Evolutionary conservation across 2,797 vertebrate genomes (phyloP), one percentile per base, ranked within the genome.

Genomic region (Bradypus variegatus): DNA sequence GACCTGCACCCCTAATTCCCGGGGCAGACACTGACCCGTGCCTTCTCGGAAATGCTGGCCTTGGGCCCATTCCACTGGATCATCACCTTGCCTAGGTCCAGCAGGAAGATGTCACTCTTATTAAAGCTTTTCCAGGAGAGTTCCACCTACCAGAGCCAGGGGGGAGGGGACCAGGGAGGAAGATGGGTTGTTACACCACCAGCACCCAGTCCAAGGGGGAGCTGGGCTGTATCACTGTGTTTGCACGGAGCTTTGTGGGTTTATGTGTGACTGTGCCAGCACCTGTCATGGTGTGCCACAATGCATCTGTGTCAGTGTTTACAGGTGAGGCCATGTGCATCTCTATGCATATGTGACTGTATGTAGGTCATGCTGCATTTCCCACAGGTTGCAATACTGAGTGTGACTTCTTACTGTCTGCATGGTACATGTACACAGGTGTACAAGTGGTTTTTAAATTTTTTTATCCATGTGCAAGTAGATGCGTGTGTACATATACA

Each of bases 31-130:
- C 95, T 95, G 77, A 96, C 95, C 98, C 98, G 98, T 0, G 98
- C 97, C 38, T 97, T 98, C 94, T 99, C 98, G 64, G 98, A 96
- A 84, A 60, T 97, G 97, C 98, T 98, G 95, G 98, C 97, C 60
- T 98, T 94, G 0, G 98, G 98, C 21, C 98, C 98, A 1, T 98
- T 99, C 98, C 98, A 99, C 96, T 99, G 98, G 83, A 99, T 79
- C 31, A 99, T 98, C 94, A 96, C 96, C 90, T 98, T 98, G 38
- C 98, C 98, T 1, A 97, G 95, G 95, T 99, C 98, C 97, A 99
- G 94, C 95, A 99, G 95, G 96, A 99, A 99, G 75, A 98, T 97
- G 48, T 98, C 98, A 4, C 97, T 97, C 2, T 97, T 95, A 95
- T 98, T 98, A 93, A 98, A 98, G 96, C 98, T 99, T 14, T 91